Percentiles rank a stretch among this genome's conserved stretches.
These are phyloP conservation scores for Sapajus apella DNA, from an alignment of 2,113 vertebrate species.

Conservation along the genomic window DNA sequence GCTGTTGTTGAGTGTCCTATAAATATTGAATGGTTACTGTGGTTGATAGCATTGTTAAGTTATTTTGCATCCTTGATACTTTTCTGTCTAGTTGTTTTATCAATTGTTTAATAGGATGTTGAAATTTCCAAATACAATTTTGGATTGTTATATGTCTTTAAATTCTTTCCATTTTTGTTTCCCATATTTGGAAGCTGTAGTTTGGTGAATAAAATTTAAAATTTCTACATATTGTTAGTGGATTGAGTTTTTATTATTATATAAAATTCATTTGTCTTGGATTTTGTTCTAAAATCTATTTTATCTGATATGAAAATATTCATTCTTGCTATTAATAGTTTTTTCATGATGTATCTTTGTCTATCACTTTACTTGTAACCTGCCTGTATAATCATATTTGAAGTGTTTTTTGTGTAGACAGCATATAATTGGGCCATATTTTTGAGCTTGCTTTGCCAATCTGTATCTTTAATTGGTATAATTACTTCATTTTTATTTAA, in stretches of 20 bases:
- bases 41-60: background rate
- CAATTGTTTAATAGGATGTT: background rate
- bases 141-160: background rate
- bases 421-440: background rate
- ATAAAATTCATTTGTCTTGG: background rate
- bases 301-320: background rate
- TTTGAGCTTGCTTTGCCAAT: background rate
- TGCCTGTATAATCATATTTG: background rate
- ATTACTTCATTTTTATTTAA: background rate
- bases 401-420: background rate
- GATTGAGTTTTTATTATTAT: background rate
- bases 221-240: background rate
- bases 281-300: background rate
- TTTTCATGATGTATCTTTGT: background rate
- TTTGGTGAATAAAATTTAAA: background rate
- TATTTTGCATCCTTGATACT: background rate
- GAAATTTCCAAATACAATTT: background rate
- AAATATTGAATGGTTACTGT: background rate
- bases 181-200: background rate
- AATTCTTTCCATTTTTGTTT: background rate
- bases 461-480: background rate
- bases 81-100: background rate
- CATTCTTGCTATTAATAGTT: background rate
- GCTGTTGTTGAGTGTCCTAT: background rate
- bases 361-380: background rate